Conservation (phyloP, 2,888 invertebrate genomes). For the Peribatodes rhomboidaria region DNA sequence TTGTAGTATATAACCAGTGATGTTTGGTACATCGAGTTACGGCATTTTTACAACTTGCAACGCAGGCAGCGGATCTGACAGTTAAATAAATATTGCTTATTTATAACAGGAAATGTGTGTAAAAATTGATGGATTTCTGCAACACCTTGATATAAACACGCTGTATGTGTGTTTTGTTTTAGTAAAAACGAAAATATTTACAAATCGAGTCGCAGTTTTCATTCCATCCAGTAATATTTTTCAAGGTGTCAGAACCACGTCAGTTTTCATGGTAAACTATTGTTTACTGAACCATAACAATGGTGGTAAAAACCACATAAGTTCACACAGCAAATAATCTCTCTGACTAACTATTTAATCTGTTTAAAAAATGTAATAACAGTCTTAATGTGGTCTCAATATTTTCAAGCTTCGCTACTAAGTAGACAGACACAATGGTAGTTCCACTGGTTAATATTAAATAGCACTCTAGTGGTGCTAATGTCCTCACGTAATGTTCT, state of each 20-base stretch:
- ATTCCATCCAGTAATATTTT: too few relatives aligned
- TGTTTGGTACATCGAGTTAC: constrained; percentile 42
- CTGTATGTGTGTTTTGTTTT: background rate
- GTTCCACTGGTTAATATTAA: background rate
- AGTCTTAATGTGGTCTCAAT: too few relatives aligned
- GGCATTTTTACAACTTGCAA: constrained; percentile 45
- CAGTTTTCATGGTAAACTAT: too few relatives aligned
- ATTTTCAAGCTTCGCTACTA: background rate
- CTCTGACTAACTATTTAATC: too few relatives aligned
- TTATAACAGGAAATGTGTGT: constrained; percentile 39
- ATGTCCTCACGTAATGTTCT: constrained; percentile 14
- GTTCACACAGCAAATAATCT: too few relatives aligned
- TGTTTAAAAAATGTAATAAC: too few relatives aligned
- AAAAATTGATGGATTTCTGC: constrained; percentile 30
- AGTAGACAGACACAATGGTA: background rate
- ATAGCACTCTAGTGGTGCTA: constrained; percentile 5
- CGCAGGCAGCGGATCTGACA: constrained; percentile 38
- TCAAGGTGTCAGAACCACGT: too few relatives aligned
- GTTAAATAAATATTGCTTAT: constrained; percentile 46
- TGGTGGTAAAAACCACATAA: too few relatives aligned
- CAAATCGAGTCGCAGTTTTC: too few relatives aligned
- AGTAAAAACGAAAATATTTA: too few relatives aligned
- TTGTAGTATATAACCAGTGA: constrained; percentile 32
- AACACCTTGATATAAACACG: constrained; percentile 11
- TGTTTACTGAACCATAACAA: too few relatives aligned